Evolutionary conservation across 2,888 invertebrate species (phyloP).

Genomic region (Pachycephus smyrnensis): DNA sequence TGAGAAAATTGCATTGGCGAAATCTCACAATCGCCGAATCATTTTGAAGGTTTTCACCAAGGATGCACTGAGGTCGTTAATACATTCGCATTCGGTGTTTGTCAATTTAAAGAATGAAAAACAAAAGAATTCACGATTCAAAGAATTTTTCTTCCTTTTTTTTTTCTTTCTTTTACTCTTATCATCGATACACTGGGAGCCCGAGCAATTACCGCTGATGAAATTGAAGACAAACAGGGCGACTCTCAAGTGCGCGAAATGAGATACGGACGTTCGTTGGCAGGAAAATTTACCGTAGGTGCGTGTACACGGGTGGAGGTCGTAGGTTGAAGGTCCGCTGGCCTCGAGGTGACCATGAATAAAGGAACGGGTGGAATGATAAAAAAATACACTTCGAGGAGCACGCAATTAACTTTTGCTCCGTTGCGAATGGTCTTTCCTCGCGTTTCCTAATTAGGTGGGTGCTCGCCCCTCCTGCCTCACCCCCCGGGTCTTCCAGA

Average conservation of each 20-base stretch:
- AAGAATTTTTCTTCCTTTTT: too few species aligned
- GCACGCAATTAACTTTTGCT: neutral
- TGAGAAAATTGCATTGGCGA: neutral
- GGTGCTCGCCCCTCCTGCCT: neutral
- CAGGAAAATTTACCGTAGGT: neutral
- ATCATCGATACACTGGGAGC: neutral
- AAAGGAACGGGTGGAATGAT: neutral
- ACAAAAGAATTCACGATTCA: too few species aligned
- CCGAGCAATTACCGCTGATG: neutral
- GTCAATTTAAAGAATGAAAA: too few species aligned
- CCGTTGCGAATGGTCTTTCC: neutral
- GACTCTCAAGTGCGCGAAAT: neutral
- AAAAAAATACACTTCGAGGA: neutral
- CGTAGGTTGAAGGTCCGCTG: neutral
- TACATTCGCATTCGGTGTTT: neutral
- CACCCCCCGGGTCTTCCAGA: neutral
- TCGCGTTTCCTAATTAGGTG: neutral
- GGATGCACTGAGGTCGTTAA: neutral
- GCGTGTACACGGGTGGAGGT: neutral
- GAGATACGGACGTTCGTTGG: neutral
- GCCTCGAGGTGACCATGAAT: neutral
- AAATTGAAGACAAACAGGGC: neutral
- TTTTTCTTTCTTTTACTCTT: neutral
- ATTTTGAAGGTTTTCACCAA: neutral
- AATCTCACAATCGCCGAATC: neutral